Conservation (phyloP, 2,797 vertebrate species). For the Urophycis tenuis region DNA sequence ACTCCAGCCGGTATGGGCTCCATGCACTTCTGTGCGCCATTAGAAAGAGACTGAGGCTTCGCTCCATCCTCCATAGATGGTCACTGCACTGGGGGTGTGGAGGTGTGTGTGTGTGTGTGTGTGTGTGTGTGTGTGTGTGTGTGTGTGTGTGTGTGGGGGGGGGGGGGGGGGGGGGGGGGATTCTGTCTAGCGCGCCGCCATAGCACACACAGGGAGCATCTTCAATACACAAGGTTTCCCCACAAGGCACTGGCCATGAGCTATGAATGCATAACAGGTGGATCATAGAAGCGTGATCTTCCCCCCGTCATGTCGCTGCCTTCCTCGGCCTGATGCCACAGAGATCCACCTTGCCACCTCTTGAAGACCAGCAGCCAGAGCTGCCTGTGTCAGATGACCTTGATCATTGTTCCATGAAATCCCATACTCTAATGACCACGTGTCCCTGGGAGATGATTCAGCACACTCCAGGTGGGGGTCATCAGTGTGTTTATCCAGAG, state of each 20-base stretch:
- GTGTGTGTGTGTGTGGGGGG: too few species aligned
- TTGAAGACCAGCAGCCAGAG: background rate
- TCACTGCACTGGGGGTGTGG: too few species aligned
- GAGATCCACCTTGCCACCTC: background rate
- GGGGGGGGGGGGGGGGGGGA: conserved; percentile 35
- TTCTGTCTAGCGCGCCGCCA: conserved; percentile 52
- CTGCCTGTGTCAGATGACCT: background rate
- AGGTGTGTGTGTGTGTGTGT: too few species aligned
- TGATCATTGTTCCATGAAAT: conserved; percentile 13
- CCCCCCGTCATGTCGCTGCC: conserved; percentile 31
- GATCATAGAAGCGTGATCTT: background rate
- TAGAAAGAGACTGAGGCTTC: conserved; percentile 42
- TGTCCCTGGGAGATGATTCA: background rate
- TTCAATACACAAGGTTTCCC: conserved; percentile 30
- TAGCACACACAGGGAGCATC: conserved; percentile 30
- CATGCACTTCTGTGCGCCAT: conserved; percentile 57
- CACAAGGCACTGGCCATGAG: background rate
- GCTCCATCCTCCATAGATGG: conserved; percentile 61
- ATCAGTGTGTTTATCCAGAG: background rate
- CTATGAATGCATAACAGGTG: background rate
- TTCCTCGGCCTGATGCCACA: conserved; percentile 21
- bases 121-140: too few species aligned
- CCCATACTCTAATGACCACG: conserved; percentile 15
- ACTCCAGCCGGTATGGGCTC: conserved; percentile 29
- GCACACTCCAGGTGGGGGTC: background rate